Conservation (phyloP, 1,140 invertebrate species). For the Arion vulgaris region DNA sequence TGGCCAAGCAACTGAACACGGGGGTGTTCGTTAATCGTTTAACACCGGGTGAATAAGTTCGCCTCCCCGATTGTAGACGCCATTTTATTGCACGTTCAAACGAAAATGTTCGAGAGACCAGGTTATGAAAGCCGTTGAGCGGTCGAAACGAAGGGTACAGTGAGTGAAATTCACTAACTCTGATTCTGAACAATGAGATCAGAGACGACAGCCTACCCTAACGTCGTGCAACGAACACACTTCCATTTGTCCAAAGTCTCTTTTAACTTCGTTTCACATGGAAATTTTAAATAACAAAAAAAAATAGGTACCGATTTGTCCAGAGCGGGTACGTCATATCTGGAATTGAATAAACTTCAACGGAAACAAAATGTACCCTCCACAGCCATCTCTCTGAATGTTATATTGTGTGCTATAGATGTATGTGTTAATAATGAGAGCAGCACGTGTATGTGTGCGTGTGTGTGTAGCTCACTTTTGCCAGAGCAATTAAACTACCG, state of each 20-base stretch:
- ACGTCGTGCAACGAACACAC: not conserved
- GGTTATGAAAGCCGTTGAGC: not conserved
- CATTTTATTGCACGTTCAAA: slow-evolving; percentile 15
- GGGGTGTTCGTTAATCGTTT: slow-evolving; percentile 8
- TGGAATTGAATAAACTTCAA: not conserved
- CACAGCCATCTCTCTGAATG: not conserved
- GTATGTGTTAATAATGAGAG: too few species aligned
- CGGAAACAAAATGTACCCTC: not conserved
- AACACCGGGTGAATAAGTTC: slow-evolving; percentile 8
- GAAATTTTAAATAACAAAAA: not conserved
- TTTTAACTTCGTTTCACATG: not conserved
- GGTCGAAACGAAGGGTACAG: not conserved
- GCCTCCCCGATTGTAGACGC: not conserved
- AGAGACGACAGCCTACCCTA: not conserved
- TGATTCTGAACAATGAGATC: not conserved
- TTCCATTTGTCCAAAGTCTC: not conserved
- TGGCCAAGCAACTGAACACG: not conserved
- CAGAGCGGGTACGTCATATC: not conserved
- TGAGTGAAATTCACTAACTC: not conserved
- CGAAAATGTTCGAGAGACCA: not conserved
- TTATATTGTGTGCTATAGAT: not conserved
- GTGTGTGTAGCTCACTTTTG: too few species aligned
- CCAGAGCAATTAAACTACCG: too few species aligned
- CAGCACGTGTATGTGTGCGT: too few species aligned
- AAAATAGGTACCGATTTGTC: not conserved